A percentile compares a stretch with the other conserved stretches of the same genome.
phyloP scores from a whole-genome alignment of 2,888 invertebrate species.

The Candidula unifasciata region DNA sequence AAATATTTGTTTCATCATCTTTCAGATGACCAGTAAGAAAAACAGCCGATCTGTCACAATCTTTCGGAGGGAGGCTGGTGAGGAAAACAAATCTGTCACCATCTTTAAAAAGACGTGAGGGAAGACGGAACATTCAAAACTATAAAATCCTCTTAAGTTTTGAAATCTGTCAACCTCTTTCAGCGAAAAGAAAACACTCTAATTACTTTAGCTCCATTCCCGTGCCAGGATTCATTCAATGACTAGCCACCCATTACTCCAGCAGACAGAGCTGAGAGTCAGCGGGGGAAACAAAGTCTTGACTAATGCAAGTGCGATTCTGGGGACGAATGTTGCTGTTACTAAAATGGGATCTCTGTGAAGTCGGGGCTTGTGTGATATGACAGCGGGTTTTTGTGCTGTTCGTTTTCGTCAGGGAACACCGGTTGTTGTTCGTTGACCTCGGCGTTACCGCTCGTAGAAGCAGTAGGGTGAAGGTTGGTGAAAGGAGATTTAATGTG shows the following conservation, averaged over 20 bases:
- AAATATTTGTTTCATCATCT: no score
- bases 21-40: no score
- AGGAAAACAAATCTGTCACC: neutral
- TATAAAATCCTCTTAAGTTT: neutral
- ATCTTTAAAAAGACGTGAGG: neutral
- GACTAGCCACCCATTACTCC: neutral
- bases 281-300: neutral
- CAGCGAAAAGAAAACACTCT: neutral
- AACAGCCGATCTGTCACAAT: no score
- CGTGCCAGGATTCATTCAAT: neutral
- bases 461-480: no score
- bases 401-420: neutral
- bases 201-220: conserved; percentile 30
- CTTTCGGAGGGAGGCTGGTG: no score
- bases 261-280: neutral
- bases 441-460: no score
- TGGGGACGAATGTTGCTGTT: neutral
- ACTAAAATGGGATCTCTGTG: neutral
- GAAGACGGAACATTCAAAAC: neutral
- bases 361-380: neutral
- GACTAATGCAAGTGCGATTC: neutral
- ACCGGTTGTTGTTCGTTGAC: no score
- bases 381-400: neutral
- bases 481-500: no score
- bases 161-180: neutral